Base-by-base conservation (phyloP, 2,113 vertebrate species). In the Indri indri region DNA sequence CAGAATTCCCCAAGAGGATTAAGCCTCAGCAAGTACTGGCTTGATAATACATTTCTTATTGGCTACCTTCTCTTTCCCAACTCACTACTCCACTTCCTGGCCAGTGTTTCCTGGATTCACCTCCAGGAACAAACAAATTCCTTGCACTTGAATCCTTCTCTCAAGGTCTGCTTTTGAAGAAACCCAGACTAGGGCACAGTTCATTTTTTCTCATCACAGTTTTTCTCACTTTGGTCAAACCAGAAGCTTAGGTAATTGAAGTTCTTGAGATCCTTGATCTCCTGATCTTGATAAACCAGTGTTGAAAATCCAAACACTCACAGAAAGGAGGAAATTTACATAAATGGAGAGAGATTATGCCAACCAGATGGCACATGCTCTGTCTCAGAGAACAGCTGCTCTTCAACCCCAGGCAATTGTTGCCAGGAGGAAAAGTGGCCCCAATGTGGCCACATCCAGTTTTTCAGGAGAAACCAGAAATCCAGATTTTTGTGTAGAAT, bases 311-410 rank as follows among this genome's bases (percentile, higher is more conserved):
- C 45, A 86, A 93, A 93, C 90, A 81, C 91, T 87, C 91, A 89
- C 86, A 94, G 96, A 96, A 70, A 93, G 23, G 20, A 96, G 90
- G 82, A 82, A 68, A 92, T 87, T 97, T 87, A 92, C 70, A 94
- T 95, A 98, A 97, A 89, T 70, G 68, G 83, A 50, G 40, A 79
- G 91, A 90, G 76, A 96, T 83, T 63, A n/a, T 76, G 87, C 65
- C 76, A 92, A 81, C 95, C 97, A 97, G 96, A 98, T 97, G 97
- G 95, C 71, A 57, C 37, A 54, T 32, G 66, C 57, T 79, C 94
- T 9, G 1, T 93, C 92, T 97, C 57, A 12, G 83, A 93, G 63
- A 91, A 83, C 97, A 96, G 90, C 96, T 96, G 96, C 96, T 95
- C 27, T 65, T 65, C 52, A 93, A 88, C 84, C 32, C 42, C 6